phyloP scores from a whole-genome alignment of 2,797 vertebrate genomes.

The Lophura swinhoii region DNA sequence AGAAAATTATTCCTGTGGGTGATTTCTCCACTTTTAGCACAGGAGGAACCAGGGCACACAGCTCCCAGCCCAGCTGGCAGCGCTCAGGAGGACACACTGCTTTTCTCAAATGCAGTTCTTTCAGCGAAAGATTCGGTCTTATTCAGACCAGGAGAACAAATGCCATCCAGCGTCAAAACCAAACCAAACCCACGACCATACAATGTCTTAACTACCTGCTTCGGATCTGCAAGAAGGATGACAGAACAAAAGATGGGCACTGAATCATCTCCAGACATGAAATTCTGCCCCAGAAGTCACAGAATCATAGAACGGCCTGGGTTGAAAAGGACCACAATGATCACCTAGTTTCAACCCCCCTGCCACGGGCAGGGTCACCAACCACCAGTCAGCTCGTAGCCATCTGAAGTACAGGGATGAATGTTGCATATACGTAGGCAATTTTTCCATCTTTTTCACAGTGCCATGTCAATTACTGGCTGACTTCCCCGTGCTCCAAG shows the following conservation, averaged over 20 bases:
- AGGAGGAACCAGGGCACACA: background rate
- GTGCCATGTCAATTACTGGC: background rate
- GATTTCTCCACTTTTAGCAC: fast-evolving
- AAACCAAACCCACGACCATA: fast-evolving
- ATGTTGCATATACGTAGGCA: background rate
- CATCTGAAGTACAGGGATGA: background rate
- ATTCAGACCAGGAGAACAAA: fast-evolving
- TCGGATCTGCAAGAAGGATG: background rate
- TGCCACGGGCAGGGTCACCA: no score
- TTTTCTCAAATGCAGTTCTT: fast-evolving
- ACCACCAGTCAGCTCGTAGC: background rate
- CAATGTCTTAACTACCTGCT: fast-evolving
- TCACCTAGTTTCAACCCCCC: no score
- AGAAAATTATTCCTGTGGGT: fast-evolving
- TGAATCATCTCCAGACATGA: background rate
- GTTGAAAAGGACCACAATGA: no score
- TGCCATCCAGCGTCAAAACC: fast-evolving
- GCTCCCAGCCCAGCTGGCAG: fast-evolving
- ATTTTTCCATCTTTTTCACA: no score
- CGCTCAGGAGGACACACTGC: fast-evolving
- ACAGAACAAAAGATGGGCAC: background rate
- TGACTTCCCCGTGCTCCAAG: background rate
- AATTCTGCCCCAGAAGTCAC: background rate
- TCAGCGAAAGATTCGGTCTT: background rate
- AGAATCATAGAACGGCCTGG: no score